A percentile compares a stretch with the other conserved stretches of the same genome.
Evolutionary conservation across 2,888 invertebrate species (phyloP).

Genomic region (Gastrophysa polygoni): DNA sequence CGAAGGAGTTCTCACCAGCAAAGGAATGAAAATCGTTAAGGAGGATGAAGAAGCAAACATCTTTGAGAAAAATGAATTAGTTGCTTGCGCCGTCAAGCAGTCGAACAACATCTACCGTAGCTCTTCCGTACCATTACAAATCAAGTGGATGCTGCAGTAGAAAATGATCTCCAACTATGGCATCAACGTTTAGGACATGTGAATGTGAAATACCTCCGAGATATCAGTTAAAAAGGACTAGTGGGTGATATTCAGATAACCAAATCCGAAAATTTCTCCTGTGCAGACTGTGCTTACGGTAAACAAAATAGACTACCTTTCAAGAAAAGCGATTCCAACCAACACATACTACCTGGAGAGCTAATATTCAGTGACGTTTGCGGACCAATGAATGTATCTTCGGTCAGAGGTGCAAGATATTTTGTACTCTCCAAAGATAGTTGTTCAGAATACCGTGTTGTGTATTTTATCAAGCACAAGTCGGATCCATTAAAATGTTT

Average conservation of each 20-base stretch:
- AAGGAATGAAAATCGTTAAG: neutral
- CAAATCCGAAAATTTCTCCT: neutral
- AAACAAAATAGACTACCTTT: constrained; percentile 2
- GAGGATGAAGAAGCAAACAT: neutral
- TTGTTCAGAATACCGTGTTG: constrained; percentile 22
- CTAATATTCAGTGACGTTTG: constrained; percentile 21
- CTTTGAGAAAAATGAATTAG: neutral
- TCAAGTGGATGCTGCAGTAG: neutral
- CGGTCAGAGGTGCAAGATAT: constrained; percentile 26
- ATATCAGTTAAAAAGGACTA: constrained; percentile 1
- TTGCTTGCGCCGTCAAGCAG: neutral
- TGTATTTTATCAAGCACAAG: constrained; percentile 29
- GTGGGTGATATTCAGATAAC: neutral
- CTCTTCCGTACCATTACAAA: neutral
- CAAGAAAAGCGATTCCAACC: neutral
- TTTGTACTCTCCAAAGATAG: constrained; percentile 32
- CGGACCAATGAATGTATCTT: constrained; percentile 12
- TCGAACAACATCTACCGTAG: constrained; percentile 1
- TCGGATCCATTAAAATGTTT: constrained; percentile 24
- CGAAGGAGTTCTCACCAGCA: neutral
- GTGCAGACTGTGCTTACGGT: neutral
- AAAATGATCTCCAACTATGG: neutral
- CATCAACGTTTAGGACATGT: constrained; percentile 3
- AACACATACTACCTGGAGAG: constrained; percentile 23
- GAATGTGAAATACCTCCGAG: neutral